These are phyloP conservation scores for Tragelaphus imberbis DNA, from an alignment of 2,113 vertebrate species.

Conservation along the genomic window DNA sequence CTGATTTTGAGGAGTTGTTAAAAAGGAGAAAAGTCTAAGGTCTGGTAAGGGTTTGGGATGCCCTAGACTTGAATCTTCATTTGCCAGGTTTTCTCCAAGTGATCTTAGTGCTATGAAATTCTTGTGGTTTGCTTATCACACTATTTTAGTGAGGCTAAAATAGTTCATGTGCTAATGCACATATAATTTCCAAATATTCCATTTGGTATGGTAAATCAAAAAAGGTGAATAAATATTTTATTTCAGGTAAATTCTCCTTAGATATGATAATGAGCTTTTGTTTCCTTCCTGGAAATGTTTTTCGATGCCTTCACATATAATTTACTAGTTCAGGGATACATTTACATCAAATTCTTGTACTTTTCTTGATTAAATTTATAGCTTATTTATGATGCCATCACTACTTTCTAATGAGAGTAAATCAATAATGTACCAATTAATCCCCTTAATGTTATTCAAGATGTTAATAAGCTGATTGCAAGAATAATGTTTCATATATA, in stretches of 20 bases:
- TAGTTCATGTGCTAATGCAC: neutral
- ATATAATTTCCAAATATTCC: neutral
- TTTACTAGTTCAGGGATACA: neutral
- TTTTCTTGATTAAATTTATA: constrained; percentile 5
- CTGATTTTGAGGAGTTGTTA: neutral
- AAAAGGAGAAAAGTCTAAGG: neutral
- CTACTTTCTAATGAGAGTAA: neutral
- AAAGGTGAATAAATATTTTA: neutral
- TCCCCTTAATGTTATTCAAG: constrained; percentile 34
- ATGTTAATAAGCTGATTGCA: neutral
- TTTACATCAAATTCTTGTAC: neutral
- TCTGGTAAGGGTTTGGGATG: neutral
- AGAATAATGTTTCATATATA: constrained; percentile 6
- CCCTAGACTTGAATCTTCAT: neutral
- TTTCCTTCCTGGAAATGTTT: neutral
- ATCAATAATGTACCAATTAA: constrained; percentile 15
- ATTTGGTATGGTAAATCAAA: neutral
- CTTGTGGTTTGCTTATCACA: neutral
- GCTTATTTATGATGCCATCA: neutral
- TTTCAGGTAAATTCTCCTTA: neutral
- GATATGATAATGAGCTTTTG: neutral
- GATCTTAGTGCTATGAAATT: neutral
- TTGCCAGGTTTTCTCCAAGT: neutral
- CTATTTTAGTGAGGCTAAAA: neutral
- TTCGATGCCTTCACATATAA: neutral